phyloP scores from a whole-genome alignment of 2,888 invertebrate species.

The Brachylomia viminalis region DNA sequence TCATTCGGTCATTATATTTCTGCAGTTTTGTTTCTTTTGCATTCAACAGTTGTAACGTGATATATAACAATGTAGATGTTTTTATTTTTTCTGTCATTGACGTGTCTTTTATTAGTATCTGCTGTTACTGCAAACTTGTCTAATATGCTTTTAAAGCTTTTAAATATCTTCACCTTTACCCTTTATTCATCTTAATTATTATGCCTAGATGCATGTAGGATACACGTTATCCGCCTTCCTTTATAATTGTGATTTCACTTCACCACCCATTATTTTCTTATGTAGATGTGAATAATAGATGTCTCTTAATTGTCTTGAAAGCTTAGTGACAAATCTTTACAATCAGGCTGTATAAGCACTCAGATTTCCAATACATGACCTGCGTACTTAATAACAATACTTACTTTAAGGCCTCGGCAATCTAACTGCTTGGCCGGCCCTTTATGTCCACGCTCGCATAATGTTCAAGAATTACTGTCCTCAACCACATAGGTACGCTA shows the following conservation, averaged over 20 bases:
- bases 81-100: conserved; percentile 18
- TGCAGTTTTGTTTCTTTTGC: conserved; percentile 24
- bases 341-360: background rate
- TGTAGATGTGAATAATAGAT: conserved; percentile 11
- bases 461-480: conserved; percentile 28
- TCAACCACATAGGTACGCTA: background rate
- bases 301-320: conserved; percentile 22
- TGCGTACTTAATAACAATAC: conserved; percentile 30
- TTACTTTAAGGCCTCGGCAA: background rate
- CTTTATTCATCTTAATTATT: background rate
- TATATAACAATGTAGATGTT: background rate
- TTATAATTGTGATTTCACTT: conserved; percentile 10
- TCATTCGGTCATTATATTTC: conserved; percentile 35
- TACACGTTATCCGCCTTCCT: background rate
- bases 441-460: conserved; percentile 24
- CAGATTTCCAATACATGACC: conserved; percentile 34
- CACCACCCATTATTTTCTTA: conserved; percentile 6
- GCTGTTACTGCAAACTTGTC: background rate
- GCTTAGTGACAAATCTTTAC: background rate
- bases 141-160: background rate
- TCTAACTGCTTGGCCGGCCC: conserved; percentile 26
- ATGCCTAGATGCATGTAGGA: too few relatives aligned
- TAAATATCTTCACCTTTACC: background rate
- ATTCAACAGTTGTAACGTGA: background rate
- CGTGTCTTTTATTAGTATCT: background rate